Conservation (phyloP, 2,113 vertebrate genomes). For the Arenaria interpres region DNA sequence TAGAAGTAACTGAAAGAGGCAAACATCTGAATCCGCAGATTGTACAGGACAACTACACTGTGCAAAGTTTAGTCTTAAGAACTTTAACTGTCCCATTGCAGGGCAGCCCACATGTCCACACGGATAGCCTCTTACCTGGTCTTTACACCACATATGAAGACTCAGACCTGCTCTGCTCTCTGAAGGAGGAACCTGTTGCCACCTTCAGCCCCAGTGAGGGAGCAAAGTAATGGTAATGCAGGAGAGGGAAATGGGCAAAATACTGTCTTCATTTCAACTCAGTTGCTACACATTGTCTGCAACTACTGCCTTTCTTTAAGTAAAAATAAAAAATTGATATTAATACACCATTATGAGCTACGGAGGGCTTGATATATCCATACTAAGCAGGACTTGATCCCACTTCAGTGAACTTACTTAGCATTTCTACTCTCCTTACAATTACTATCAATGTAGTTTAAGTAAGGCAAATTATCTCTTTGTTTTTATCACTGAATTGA, state of each 20-base stretch:
- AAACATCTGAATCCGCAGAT: neutral
- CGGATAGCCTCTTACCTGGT: accelerated
- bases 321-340: neutral
- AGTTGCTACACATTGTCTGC: neutral
- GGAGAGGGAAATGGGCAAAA: neutral
- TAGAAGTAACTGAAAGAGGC: neutral
- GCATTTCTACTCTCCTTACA: neutral
- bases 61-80: neutral
- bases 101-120: neutral
- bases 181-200: neutral
- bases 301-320: neutral
- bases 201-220: neutral
- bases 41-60: neutral
- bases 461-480: neutral
- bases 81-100: neutral
- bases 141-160: neutral
- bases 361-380: neutral
- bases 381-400: neutral
- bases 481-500: neutral
- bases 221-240: neutral
- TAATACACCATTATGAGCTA: neutral
- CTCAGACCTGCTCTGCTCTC: neutral
- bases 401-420: neutral
- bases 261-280: neutral
- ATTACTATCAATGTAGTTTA: neutral